Conservation (phyloP, 2,888 invertebrate species). For the Drosophila demipolita region DNA sequence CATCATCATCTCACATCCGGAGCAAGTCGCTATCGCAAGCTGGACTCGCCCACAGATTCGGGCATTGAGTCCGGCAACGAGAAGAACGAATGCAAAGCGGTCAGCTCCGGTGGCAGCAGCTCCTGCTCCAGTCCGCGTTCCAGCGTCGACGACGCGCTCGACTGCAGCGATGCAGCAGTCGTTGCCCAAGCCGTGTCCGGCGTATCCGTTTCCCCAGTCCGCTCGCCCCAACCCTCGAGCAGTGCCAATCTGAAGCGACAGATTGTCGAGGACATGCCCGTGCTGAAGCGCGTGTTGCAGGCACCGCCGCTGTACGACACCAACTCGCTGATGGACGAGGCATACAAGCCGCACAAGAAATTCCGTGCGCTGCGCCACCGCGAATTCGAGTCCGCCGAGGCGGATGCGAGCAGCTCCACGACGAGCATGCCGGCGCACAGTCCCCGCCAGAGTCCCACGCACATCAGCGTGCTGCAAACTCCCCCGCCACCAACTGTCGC, state of each 20-base stretch:
- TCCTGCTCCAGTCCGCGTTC: slow-evolving; percentile 95
- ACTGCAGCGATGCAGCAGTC: slow-evolving; percentile 84
- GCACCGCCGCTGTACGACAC: slow-evolving; percentile 96
- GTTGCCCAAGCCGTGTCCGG: slow-evolving; percentile 62
- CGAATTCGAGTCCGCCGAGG: slow-evolving; percentile 91
- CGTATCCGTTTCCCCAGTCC: slow-evolving; percentile 80
- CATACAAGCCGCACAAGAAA: slow-evolving; percentile 98
- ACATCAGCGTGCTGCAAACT: slow-evolving; percentile 60
- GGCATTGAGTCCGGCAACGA: slow-evolving; percentile 97
- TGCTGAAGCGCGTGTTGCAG: slow-evolving; percentile 95
- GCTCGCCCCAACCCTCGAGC: slow-evolving; percentile 84
- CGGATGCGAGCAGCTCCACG: slow-evolving; percentile 86
- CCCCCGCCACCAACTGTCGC: slow-evolving; percentile 60
- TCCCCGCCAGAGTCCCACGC: slow-evolving; percentile 77
- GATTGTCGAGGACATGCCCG: slow-evolving; percentile 95
- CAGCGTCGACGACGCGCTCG: slow-evolving; percentile 92
- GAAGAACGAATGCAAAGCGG: slow-evolving; percentile 92
- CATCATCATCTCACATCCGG: slow-evolving; percentile 80
- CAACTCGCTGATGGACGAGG: slow-evolving; percentile 96
- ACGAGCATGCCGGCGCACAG: slow-evolving; percentile 83
- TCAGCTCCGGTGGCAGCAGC: slow-evolving; percentile 89
- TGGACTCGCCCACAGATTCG: slow-evolving; percentile 96
- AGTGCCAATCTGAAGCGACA: slow-evolving; percentile 85
- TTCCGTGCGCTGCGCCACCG: slow-evolving; percentile 93
- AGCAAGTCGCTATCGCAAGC: slow-evolving; percentile 89